A percentile compares a stretch with the other conserved stretches of the same genome.
phyloP scores from a whole-genome alignment of 1,140 invertebrate genomes.

The Muscidifurax raptorellus region DNA sequence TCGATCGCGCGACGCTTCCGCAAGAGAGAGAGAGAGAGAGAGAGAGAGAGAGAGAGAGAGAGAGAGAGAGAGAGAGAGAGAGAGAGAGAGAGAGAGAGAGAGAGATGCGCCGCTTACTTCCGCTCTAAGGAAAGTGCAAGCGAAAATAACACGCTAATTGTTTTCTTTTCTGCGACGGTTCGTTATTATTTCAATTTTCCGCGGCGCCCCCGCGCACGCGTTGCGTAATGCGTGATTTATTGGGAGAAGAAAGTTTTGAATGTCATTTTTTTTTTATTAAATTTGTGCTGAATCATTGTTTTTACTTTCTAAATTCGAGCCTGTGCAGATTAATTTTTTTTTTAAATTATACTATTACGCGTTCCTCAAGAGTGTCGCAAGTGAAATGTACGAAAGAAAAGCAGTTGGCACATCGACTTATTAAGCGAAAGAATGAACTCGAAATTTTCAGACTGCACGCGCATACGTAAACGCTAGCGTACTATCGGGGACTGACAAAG shows the following conservation, averaged over 20 bases:
- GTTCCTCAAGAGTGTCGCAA: not conserved
- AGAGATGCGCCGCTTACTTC: not conserved
- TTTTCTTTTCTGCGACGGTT: not conserved
- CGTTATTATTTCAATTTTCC: not conserved
- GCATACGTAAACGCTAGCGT: too few relatives aligned
- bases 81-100: not conserved
- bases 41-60: not conserved
- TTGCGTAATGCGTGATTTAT: not conserved
- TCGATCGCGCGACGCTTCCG: conserved; percentile 16
- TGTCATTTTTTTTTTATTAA: not conserved
- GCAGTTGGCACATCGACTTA: too few relatives aligned
- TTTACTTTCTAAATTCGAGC: not conserved
- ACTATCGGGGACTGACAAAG: not conserved
- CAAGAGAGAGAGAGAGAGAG: not conserved
- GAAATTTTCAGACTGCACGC: too few relatives aligned
- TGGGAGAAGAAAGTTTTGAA: not conserved
- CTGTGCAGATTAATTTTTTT: not conserved
- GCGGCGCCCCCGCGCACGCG: too few relatives aligned
- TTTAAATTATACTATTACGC: not conserved
- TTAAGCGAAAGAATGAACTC: too few relatives aligned
- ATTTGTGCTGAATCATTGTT: too few relatives aligned
- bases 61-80: not conserved
- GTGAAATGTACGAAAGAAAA: too few relatives aligned
- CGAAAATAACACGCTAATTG: not conserved
- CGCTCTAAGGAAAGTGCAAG: not conserved